Conservation (phyloP, 2,797 vertebrate genomes). For the Sebastes itinus region DNA sequence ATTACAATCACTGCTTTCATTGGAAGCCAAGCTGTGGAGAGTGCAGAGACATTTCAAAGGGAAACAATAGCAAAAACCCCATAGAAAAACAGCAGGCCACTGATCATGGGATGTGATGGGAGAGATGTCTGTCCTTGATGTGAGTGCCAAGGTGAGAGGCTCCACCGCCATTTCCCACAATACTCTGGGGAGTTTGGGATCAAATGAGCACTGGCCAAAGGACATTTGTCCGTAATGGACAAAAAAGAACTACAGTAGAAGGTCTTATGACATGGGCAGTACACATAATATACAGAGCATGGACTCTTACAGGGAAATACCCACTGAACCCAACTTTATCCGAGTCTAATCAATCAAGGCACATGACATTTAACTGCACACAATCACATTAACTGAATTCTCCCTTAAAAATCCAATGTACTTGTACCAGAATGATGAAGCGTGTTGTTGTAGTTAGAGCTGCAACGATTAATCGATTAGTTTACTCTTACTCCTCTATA, state of each 20-base stretch:
- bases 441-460: background rate
- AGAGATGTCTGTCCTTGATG: constrained; percentile 76
- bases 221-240: constrained; percentile 43
- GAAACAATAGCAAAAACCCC: constrained; percentile 79
- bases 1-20: constrained; percentile 85
- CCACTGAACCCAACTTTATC: constrained; percentile 14
- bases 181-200: constrained; percentile 67
- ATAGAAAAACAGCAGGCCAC: constrained; percentile 70
- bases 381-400: constrained; percentile 12
- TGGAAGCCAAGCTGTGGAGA: constrained; percentile 77
- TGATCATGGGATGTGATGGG: constrained; percentile 77
- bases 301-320: constrained; percentile 30
- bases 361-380: constrained; percentile 33
- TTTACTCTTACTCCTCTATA: too few species aligned
- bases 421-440: background rate
- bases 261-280: constrained; percentile 38
- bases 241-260: constrained; percentile 33
- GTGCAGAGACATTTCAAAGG: constrained; percentile 69
- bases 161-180: constrained; percentile 76
- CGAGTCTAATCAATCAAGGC: constrained; percentile 41
- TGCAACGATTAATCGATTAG: too few species aligned
- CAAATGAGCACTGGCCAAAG: constrained; percentile 54
- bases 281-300: constrained; percentile 26
- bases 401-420: constrained; percentile 11
- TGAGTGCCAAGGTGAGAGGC: constrained; percentile 78